Evolutionary conservation across 2,888 invertebrate species (phyloP), one percentile per base, ranked within the genome.

Genomic region (Drosophila picticornis): DNA sequence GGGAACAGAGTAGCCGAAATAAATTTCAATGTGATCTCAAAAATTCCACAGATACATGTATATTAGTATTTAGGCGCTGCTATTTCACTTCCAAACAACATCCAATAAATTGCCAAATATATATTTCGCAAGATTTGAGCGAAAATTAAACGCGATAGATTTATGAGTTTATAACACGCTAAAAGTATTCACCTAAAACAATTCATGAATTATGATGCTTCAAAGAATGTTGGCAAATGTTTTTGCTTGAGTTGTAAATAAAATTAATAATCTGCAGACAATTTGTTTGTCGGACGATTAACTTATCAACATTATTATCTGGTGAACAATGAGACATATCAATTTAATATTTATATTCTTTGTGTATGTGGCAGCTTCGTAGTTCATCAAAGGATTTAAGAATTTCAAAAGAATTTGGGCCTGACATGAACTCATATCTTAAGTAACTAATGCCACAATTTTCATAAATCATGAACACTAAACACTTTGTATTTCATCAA

Each of bases 381-480:
- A 31, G 43, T 22, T 40, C 58, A 75, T 76, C 51, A 62, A 65
- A 52, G 66, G 48, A 25, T 50, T 53, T 34, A 51, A 43, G 55
- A 48, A 77, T 62, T 72, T 57, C 10, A 25, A 72, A 77, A 62
- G 55, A 25, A 60, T 81, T 72, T 68, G 6, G 36, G 61, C 58
- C 65, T 80, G 75, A 83, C 75, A 63, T 22, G 51, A 61, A 67
- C 51, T 66, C 72, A 69, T 61, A 59, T 65, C 55, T 84, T 64
- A 62, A 31, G n/a, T 10, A 75, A 56, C 67, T 72, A 78, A 84
- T 72, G 58, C 59, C 68, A 32, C 83, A 59, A 66, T 71, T 53
- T 59, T 46, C 74, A 88, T 90, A 83, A 88, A 88, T 84, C 90
- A 85, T 61, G 65, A 38, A 10, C 46, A 52, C 75, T 66, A 73